Conservation (phyloP, 2,888 invertebrate genomes). For the Lacanobia oleracea region DNA sequence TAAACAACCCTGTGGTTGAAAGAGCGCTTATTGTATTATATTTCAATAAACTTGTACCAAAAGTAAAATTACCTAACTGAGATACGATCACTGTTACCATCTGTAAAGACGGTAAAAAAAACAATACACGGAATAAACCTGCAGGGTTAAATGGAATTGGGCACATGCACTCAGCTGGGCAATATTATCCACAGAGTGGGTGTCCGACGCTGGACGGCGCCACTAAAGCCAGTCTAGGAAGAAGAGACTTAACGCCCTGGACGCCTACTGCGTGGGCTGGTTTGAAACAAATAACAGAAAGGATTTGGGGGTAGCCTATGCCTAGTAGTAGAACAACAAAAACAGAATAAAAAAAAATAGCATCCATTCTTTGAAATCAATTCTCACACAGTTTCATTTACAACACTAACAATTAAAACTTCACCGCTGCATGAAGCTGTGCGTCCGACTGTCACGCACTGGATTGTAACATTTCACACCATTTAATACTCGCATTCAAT, state of each 20-base stretch:
- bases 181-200: no score
- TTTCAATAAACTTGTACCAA: not conserved
- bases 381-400: not conserved
- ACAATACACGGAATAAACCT: no score
- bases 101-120: not conserved
- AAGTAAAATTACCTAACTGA: not conserved
- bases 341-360: not conserved
- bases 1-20: not conserved
- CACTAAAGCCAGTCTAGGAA: no score
- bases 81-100: not conserved
- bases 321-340: no score
- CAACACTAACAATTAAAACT: not conserved
- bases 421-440: slow-evolving; percentile 6
- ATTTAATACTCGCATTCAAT: slow-evolving; percentile 52
- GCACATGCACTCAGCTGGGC: no score
- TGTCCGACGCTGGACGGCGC: no score
- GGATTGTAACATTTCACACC: slow-evolving; percentile 46
- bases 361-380: not conserved
- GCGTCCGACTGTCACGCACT: not conserved
- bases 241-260: no score
- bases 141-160: no score
- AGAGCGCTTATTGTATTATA: not conserved
- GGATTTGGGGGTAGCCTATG: no score
- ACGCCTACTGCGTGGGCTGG: no score
- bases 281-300: no score